phyloP scores from a whole-genome alignment of 2,113 vertebrate genomes.

The Mus pahari region DNA sequence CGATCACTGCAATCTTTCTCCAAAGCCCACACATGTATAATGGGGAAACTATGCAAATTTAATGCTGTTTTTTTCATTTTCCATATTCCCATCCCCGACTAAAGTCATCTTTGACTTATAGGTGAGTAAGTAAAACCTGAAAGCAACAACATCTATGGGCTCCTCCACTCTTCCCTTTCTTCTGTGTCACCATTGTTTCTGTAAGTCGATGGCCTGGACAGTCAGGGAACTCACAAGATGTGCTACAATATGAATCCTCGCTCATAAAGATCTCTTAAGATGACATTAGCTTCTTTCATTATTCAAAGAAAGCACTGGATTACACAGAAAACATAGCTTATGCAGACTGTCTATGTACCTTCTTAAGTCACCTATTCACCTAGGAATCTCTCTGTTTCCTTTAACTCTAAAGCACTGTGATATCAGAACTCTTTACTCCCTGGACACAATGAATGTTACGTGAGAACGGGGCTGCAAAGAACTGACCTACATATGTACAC shows the following conservation, averaged over 20 bases:
- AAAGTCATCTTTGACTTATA: background rate
- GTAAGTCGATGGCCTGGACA: background rate
- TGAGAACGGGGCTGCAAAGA: background rate
- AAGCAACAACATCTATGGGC: background rate
- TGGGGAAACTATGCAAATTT: background rate
- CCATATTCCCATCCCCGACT: background rate
- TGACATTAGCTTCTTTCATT: background rate
- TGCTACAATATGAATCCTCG: background rate
- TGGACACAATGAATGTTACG: background rate
- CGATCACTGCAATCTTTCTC: background rate
- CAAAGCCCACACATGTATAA: background rate
- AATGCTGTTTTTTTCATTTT: background rate
- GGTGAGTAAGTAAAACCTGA: background rate
- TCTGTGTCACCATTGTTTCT: background rate
- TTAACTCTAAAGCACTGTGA: background rate
- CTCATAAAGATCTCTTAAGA: background rate
- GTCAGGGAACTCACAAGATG: background rate
- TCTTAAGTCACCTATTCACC: background rate
- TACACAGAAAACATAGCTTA: background rate
- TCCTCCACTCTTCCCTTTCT: background rate
- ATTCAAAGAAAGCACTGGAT: background rate
- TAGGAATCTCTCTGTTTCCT: background rate
- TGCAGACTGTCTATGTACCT: too few relatives aligned
- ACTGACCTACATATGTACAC: fast-evolving
- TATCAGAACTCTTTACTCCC: background rate